Conservation (phyloP, 2,113 vertebrate species). For the Pedetes capensis region DNA sequence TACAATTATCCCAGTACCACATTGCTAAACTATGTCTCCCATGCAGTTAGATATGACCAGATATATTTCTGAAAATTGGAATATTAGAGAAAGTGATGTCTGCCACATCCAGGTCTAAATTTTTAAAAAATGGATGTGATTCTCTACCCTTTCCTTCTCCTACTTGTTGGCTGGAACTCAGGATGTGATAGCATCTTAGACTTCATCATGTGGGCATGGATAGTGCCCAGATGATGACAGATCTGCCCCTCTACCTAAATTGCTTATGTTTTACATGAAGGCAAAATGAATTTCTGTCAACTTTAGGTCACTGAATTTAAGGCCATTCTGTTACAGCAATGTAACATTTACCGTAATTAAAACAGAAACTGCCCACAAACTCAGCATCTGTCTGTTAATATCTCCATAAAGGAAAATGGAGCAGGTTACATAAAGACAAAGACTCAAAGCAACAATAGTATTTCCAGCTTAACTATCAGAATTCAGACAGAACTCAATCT, state of each 20-base stretch:
- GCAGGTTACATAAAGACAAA: slow-evolving; percentile 1
- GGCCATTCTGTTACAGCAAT: not conserved
- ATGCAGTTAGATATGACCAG: not conserved
- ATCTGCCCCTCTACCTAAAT: not conserved
- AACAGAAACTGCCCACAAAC: not conserved
- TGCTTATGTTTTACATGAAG: not conserved
- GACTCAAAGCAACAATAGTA: not conserved
- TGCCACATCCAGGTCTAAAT: not conserved
- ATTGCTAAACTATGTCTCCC: not conserved
- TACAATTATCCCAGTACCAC: not conserved
- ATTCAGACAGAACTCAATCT: not conserved
- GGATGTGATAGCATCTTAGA: not conserved
- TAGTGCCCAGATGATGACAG: not conserved
- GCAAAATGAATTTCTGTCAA: not conserved
- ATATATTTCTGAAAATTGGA: not conserved
- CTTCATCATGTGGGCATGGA: not conserved
- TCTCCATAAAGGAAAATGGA: slow-evolving; percentile 36
- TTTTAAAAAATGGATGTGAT: not conserved
- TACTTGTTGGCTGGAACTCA: not conserved
- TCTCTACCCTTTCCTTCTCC: not conserved
- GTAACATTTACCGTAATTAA: not conserved
- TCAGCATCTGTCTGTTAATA: slow-evolving; percentile 26
- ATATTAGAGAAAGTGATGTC: not conserved
- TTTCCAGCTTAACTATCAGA: not conserved
- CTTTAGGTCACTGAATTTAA: not conserved